Base-by-base conservation (phyloP, 2,888 invertebrate genomes). In the Muscina levida region DNA sequence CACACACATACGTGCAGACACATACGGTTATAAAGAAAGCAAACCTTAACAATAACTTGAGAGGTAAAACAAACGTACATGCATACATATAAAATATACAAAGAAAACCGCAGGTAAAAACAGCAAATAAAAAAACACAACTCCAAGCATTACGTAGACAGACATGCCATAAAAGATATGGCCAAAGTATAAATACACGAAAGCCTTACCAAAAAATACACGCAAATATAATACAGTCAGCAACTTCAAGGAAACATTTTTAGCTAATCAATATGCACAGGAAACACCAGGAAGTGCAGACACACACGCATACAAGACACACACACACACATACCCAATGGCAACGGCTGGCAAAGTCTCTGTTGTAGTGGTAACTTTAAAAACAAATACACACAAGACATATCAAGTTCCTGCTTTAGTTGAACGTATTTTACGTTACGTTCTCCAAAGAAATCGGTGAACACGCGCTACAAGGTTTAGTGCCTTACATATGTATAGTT, bases 241-340 rank as follows among this genome's bases (percentile, higher is more conserved):
- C 31, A 31, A 8, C 24, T 24, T 46, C 15, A 37, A 67, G 71
- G 13, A 53, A 62, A 46, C 24, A 46, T 67, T 73, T 77, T 73
- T 13, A 71, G 73, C 71, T 80, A 77, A 77, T 80, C 80, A 77
- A 80, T 80, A 77, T 19, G 66, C 59, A 74, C 10, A 44, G 37
- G 37, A 42, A 62, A 62, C 42, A 46, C 19, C 46, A 11, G 44
- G 31, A 75, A 46, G 37, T 62, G 42, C 62, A 62, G 37, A 37
- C 59, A 39, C 56, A 42, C 42, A 8, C 8, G 8, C 31, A 31
- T 31, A 8, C 31, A 31, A n/a, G 4, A 53, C 22, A 53, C 24
- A 24, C 22, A 1, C 24, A 24, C 24, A 53, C 24, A 13, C 2
- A 10, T 24, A 24, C n/a, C n/a, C n/a, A n/a, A n/a, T 8, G 31